Conservation (phyloP, 2,797 vertebrate species). For the Oryzias sinensis region DNA sequence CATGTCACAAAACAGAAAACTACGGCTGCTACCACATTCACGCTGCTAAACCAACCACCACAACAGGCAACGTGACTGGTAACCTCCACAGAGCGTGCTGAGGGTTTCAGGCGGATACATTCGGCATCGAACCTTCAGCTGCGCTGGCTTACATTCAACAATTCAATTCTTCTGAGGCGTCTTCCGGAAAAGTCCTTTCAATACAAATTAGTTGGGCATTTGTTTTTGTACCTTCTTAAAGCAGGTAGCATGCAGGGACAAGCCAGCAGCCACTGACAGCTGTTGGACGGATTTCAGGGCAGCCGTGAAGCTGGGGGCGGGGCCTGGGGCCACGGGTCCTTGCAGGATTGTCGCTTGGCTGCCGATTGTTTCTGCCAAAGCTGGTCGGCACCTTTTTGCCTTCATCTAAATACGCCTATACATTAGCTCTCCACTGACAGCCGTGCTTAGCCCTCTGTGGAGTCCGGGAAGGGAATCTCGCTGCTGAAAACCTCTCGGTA, state of each 20-base stretch:
- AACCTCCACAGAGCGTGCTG: constrained; percentile 36
- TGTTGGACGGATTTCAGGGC: constrained; percentile 49
- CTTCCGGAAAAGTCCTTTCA: constrained; percentile 60
- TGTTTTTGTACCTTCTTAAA: constrained; percentile 35
- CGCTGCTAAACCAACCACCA: constrained; percentile 28
- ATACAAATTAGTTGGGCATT: constrained; percentile 49
- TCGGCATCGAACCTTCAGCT: constrained; percentile 61
- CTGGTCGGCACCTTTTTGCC: constrained; percentile 60
- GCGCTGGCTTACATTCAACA: constrained; percentile 76
- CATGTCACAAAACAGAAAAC: constrained; percentile 68
- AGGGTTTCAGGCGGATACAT: constrained; percentile 67
- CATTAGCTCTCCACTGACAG: constrained; percentile 26
- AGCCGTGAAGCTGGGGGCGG: constrained; percentile 55
- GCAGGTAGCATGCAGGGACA: constrained; percentile 54
- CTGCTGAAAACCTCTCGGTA: constrained; percentile 90
- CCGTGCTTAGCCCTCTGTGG: constrained; percentile 81
- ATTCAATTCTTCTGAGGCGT: constrained; percentile 28
- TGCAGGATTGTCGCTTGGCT: constrained; percentile 80
- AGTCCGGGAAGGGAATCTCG: constrained; percentile 86
- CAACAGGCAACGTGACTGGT: constrained; percentile 49
- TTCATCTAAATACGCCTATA: constrained; percentile 46
- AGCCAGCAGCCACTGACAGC: constrained; percentile 45
- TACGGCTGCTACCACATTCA: constrained; percentile 48
- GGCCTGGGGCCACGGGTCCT: constrained; percentile 69
- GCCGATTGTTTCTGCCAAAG: constrained; percentile 72